These are phyloP conservation scores for Eupithecia dodoneata DNA, from an alignment of 2,888 invertebrate genomes.

Conservation along the genomic window DNA sequence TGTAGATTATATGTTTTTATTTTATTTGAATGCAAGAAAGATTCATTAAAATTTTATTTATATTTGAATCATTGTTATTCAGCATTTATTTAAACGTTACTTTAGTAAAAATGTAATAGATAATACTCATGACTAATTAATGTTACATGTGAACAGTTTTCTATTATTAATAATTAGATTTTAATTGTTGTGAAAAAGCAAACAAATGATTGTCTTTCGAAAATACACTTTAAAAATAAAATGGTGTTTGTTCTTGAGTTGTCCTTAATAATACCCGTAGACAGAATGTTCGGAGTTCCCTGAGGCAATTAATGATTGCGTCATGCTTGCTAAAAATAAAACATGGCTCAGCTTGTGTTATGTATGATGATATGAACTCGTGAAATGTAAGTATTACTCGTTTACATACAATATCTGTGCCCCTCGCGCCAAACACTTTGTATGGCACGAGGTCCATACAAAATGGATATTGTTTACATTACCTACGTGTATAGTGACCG, in stretches of 20 bases:
- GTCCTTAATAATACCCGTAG: not conserved
- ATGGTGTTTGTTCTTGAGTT: not conserved
- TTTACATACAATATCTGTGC: too few species aligned
- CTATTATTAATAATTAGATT: not conserved
- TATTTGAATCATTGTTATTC: not conserved
- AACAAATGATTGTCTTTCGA: not conserved
- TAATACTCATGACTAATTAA: not conserved
- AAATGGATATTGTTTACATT: too few species aligned
- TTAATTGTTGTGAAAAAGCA: not conserved
- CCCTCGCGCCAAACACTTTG: too few species aligned
- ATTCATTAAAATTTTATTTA: not conserved
- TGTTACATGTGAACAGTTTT: not conserved
- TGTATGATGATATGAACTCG: not conserved
- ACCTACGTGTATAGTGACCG: too few species aligned
- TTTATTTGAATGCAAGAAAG: too few species aligned
- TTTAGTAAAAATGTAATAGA: not conserved
- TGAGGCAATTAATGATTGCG: slow-evolving; percentile 1
- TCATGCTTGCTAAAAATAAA: slow-evolving; percentile 1
- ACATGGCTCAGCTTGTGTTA: not conserved
- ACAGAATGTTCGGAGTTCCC: not conserved
- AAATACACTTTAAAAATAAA: not conserved
- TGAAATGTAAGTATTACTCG: not conserved
- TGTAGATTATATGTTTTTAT: too few species aligned
- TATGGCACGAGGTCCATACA: too few species aligned
- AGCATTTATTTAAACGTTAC: not conserved